These are phyloP conservation scores for Horisme vitalbata DNA, from an alignment of 2,888 invertebrate species.

Conservation along the genomic window DNA sequence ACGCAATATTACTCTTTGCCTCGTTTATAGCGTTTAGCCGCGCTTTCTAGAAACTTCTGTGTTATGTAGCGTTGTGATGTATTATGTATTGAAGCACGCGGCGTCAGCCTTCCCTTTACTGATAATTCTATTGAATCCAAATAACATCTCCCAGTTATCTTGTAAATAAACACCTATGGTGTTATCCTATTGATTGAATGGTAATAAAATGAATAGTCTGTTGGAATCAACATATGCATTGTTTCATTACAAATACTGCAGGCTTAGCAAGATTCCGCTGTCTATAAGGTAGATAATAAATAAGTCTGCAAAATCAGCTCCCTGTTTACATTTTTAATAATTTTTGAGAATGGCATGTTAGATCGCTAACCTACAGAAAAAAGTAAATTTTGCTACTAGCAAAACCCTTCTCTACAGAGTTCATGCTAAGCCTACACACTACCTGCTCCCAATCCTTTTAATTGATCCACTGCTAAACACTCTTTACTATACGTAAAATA, in stretches of 20 bases:
- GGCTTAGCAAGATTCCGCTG: conserved; percentile 20
- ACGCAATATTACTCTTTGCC: conserved; percentile 40
- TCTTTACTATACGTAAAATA: conserved; percentile 15
- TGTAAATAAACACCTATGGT: conserved; percentile 79
- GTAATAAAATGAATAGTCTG: conserved; percentile 78
- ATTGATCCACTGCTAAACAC: conserved; percentile 15
- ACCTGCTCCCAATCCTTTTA: conserved; percentile 24
- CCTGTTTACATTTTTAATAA: no score
- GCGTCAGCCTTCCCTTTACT: conserved; percentile 47
- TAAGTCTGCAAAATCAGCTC: no score
- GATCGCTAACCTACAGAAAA: no score
- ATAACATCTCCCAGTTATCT: conserved; percentile 53
- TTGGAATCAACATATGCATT: conserved; percentile 65
- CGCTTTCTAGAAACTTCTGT: conserved; percentile 43
- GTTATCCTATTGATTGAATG: conserved; percentile 72
- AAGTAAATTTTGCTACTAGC: no score
- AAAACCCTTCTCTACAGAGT: no score
- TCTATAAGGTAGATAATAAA: no score
- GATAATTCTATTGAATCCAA: conserved; percentile 47
- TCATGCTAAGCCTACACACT: no score
- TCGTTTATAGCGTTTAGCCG: conserved; percentile 16
- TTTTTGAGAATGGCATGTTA: no score
- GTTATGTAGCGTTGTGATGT: conserved; percentile 52
- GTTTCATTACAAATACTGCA: conserved; percentile 56
- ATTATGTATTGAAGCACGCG: conserved; percentile 58